Base-by-base conservation (phyloP, 37 sponge, comb jelly and placozoan genomes). In the Spongilla lacustris region DNA sequence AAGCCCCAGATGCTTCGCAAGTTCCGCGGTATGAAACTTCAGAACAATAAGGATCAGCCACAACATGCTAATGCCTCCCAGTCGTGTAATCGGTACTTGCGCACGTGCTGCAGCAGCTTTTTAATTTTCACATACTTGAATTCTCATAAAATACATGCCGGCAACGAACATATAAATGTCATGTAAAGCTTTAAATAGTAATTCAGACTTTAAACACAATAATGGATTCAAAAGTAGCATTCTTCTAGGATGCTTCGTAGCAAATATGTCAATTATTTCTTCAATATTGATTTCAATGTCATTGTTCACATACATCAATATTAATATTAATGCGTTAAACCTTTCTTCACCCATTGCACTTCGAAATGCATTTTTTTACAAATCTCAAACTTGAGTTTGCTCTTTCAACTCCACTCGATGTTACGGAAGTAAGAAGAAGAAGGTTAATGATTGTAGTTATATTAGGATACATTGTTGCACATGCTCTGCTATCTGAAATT, bases 51-150 rank as follows among this genome's bases (percentile, higher is more conserved):
- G 11, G 58, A 58, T 58, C 58, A 19, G 58, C 58, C 58, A 17
- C 58, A 58, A 58, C 4, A 58, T 17, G 46, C 46, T 46, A 46
- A 46, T 46, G 46, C 46, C 46, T 58, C 1, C 21, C 19, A 58
- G 58, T 58, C 58, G 58, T 17, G 58, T 17, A 58, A 58, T 13
- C 58, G 19, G 58, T 17, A 17, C 58, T 58, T 58, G 58, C 58
- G 58, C 58, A 58, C 58, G 19, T 58, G 58, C 58, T 58, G 58
- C 58, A 58, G 58, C 58, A 58, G 19, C 58, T 58, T 58, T 58
- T 58, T 58, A 58, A 58, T 58, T 58, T 58, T 58, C 58, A 58
- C 58, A 58, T 58, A 58, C 58, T 58, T 58, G 58, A 58, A 58
- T 58, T 58, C 14, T 58, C 58, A 58, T 58, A 58, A 58, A 6